Evolutionary conservation across 2,888 invertebrate species (phyloP).

Genomic region (Nemotelus nigrinus): DNA sequence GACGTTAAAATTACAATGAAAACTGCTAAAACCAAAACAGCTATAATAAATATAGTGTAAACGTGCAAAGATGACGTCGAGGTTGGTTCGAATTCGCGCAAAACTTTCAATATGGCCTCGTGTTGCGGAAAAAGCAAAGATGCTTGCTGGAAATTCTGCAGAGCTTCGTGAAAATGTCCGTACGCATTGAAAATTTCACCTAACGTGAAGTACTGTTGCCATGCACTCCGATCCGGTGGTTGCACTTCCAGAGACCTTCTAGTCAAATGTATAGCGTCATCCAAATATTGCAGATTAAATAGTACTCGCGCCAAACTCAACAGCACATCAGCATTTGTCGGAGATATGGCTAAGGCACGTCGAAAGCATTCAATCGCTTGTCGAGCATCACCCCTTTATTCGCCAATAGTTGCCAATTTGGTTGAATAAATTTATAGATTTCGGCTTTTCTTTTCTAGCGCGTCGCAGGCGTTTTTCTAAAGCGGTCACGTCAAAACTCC

Average conservation of each 20-base stretch:
- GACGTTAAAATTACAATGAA: constrained; percentile 84
- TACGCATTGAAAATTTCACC: constrained; percentile 93
- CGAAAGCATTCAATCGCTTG: constrained; percentile 91
- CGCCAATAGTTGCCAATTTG: constrained; percentile 94
- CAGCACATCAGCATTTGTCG: constrained; percentile 87
- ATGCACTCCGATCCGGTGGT: constrained; percentile 84
- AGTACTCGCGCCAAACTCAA: constrained; percentile 85
- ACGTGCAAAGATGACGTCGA: constrained; percentile 84
- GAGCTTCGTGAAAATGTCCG: constrained; percentile 88
- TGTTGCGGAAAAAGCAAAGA: constrained; percentile 87
- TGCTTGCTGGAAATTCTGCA: constrained; percentile 82
- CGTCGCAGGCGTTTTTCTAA: constrained; percentile 79
- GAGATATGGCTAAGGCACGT: constrained; percentile 83
- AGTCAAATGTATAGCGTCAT: constrained; percentile 89
- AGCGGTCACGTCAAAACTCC: constrained; percentile 78
- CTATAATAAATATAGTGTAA: constrained; percentile 87
- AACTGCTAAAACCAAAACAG: constrained; percentile 85
- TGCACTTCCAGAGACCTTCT: constrained; percentile 85
- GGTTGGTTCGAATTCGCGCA: constrained; percentile 83
- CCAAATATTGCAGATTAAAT: constrained; percentile 86
- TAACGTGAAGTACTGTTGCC: constrained; percentile 91
- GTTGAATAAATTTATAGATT: constrained; percentile 85
- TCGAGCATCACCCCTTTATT: constrained; percentile 86
- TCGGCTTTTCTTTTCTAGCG: constrained; percentile 84
- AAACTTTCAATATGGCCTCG: constrained; percentile 80